phyloP scores from a whole-genome alignment of 2,888 invertebrate genomes.

The Scaptomyza cyrtandrae region DNA sequence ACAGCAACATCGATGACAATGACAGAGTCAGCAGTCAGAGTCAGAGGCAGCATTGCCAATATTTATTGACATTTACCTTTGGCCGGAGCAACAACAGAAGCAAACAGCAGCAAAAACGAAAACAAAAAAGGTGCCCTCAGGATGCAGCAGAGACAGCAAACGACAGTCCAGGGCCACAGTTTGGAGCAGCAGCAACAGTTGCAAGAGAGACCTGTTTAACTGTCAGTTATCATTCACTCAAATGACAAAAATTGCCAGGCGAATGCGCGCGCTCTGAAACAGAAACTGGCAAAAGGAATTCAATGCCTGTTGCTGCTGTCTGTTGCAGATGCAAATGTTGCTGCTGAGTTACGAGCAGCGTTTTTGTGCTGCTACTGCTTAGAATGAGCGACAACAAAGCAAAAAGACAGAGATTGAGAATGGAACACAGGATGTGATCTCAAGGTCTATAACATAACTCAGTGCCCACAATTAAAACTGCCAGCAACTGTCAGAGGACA shows the following conservation, averaged over 20 bases:
- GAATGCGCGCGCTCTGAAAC: constrained; percentile 37
- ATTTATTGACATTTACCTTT: constrained; percentile 79
- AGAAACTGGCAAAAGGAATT: constrained; percentile 47
- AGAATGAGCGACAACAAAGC: constrained; percentile 40
- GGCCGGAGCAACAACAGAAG: constrained; percentile 36
- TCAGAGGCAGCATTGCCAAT: constrained; percentile 61
- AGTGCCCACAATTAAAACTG: constrained; percentile 44
- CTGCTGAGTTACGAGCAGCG: constrained; percentile 56
- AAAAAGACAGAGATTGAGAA: constrained; percentile 31
- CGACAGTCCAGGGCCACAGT: constrained; percentile 49
- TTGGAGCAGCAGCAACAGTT: constrained; percentile 18
- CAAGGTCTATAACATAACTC: constrained; percentile 59
- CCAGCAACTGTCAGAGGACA: constrained; percentile 13
- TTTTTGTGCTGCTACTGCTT: constrained; percentile 17
- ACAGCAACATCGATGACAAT: constrained; percentile 32
- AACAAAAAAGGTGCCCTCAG: constrained; percentile 60
- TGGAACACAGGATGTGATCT: constrained; percentile 50
- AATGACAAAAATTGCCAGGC: constrained; percentile 68
- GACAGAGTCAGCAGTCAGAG: constrained; percentile 32
- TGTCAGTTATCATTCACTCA: constrained; percentile 82
- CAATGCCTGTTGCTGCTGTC: constrained; percentile 32
- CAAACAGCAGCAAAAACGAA: constrained; percentile 8
- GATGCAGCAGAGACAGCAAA: constrained; percentile 37
- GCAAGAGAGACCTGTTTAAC: constrained; percentile 61
- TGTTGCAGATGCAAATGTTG: constrained; percentile 60